A percentile compares a stretch with the other conserved stretches of the same genome.
These are phyloP conservation scores for Semnornis frantzii DNA, from an alignment of 2,113 vertebrate species.

Conservation along the genomic window DNA sequence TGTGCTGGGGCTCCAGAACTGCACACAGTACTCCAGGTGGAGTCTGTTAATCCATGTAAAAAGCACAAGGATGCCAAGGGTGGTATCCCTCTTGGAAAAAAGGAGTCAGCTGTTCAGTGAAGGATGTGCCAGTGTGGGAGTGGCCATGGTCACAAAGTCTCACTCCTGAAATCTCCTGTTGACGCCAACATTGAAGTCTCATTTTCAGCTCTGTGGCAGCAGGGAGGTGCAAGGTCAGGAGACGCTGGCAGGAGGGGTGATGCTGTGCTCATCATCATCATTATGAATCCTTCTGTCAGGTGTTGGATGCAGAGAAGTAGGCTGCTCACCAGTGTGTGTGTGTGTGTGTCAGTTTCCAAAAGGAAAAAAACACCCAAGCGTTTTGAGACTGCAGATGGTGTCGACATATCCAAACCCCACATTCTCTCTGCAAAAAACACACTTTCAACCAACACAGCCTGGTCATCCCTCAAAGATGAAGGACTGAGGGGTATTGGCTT, in stretches of 20 bases:
- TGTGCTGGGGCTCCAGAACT: too few species aligned
- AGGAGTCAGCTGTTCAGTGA: neutral
- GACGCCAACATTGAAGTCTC: neutral
- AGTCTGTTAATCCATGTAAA: neutral
- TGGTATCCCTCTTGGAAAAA: neutral
- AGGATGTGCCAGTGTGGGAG: neutral
- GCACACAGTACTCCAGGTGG: too few species aligned
- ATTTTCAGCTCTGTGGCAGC: neutral
- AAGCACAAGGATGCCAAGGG: neutral
- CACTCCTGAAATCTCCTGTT: neutral
- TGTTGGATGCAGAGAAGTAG: neutral
- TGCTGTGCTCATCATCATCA: neutral
- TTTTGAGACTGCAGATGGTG: neutral
- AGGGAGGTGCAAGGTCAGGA: neutral
- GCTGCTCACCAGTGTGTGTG: neutral
- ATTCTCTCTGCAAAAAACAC: neutral
- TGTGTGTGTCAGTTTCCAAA: neutral
- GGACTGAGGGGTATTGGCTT: neutral
- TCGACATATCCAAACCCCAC: neutral
- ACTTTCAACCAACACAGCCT: neutral
- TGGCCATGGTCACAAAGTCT: fast-evolving
- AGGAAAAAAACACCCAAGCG: neutral
- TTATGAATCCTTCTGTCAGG: neutral
- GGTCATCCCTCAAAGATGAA: neutral
- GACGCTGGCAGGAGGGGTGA: neutral